These are phyloP conservation scores for Coturnix japonica DNA, from an alignment of 2,113 vertebrate species.

Conservation along the genomic window DNA sequence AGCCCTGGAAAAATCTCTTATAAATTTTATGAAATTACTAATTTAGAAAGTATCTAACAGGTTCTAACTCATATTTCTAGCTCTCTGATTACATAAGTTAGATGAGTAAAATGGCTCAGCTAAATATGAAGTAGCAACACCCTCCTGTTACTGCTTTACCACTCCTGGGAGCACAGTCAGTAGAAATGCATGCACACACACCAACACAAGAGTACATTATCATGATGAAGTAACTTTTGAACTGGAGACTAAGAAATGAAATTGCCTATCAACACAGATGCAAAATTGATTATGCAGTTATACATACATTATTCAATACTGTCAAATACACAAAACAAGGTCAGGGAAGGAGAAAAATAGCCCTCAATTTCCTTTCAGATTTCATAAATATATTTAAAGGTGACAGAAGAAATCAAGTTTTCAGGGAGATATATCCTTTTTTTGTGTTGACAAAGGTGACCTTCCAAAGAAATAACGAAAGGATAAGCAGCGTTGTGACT, in stretches of 20 bases:
- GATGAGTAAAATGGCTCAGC: background rate
- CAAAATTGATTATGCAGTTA: background rate
- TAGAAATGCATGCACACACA: background rate
- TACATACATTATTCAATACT: background rate
- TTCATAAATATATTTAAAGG: slow-evolving; percentile 1
- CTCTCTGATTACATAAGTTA: background rate
- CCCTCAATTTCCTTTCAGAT: background rate
- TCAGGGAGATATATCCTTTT: background rate
- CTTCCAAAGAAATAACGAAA: background rate
- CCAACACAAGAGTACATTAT: background rate
- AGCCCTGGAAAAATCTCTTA: background rate
- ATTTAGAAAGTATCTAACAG: background rate
- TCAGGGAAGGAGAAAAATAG: slow-evolving; percentile 17
- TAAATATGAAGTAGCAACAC: background rate
- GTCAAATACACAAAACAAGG: background rate
- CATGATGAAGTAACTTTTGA: background rate
- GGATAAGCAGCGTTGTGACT: background rate
- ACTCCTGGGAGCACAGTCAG: background rate
- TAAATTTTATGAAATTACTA: background rate
- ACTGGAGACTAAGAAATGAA: slow-evolving; percentile 16
- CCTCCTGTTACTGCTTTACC: background rate
- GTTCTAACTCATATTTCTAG: background rate
- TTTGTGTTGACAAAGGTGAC: background rate
- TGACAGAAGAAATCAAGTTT: background rate
- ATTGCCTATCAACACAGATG: background rate